Evolutionary conservation across 1,140 invertebrate species (phyloP), one percentile per base, ranked within the genome.

Genomic region (Drosophila oshimai): DNA sequence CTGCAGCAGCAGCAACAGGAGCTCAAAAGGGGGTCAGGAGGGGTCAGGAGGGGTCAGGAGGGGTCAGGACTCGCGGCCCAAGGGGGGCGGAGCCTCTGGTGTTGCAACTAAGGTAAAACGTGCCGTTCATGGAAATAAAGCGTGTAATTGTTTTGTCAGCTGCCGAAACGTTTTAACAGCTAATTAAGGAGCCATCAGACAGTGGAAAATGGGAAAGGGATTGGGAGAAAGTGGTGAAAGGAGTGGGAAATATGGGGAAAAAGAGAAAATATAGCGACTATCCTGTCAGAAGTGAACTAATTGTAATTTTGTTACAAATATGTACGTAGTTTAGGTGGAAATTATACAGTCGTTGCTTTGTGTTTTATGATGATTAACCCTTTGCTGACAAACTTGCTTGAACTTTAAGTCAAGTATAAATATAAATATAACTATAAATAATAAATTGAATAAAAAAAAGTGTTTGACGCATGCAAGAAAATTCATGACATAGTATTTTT

Each of bases 61-160:
- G 41, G 22, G 41, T 29, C 26, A 47, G 49, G 28, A 17, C n/a
- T 37, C 34, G 36, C 7, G 12, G 44, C 24, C 31, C n/a, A n/a
- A n/a, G 41, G 7, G 37, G 26, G 44, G 17, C 15, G 20, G 44
- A 13, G 2, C 53, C 44, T 36, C 17, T 51, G 50, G 67, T 42
- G 39, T 33, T 41, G 47, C 68, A 61, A 28, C 55, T 18, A 50
- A 46, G 42, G 57, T 62, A 46, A 47, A 44, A 77, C 74, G 74
- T 77, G 74, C 68, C 60, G 47, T 72, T 73, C 41, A 26, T 78
- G 68, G 45, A 73, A 78, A 73, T 71, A 78, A 73, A 73, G 46
- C 74, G 74, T 67, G 74, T 77, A 78, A 77, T 77, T 77, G 74
- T 78, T 78, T 78, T 54, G 74, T 41, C 74, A 77, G 51, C 58